These are phyloP conservation scores for Trichomalopsis sarcophagae DNA, from an alignment of 1,140 invertebrate genomes.

Conservation along the genomic window DNA sequence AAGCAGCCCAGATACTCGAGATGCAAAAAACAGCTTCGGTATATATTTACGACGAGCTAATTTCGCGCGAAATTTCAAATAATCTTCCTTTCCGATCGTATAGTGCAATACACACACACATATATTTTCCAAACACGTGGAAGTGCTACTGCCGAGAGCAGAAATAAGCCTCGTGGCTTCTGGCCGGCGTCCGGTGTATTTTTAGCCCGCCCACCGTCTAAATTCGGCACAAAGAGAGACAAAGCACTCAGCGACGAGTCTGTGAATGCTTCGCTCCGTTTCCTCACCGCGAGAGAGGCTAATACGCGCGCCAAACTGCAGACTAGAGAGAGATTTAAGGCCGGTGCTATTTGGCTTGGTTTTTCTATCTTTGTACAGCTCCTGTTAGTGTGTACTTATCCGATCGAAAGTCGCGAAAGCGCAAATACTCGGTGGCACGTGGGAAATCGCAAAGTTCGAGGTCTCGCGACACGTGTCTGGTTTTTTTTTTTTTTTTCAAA, in stretches of 20 bases:
- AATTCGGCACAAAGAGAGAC: constrained; percentile 67
- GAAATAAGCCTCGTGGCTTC: constrained; percentile 64
- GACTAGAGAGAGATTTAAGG: background rate
- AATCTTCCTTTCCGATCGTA: too few species aligned
- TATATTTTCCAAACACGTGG: constrained; percentile 64
- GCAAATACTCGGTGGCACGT: too few species aligned
- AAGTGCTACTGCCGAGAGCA: constrained; percentile 55
- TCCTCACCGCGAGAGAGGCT: background rate
- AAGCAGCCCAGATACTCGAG: background rate
- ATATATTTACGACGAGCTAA: too few species aligned
- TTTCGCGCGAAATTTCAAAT: too few species aligned
- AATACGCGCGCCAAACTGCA: background rate
- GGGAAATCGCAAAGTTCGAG: too few species aligned
- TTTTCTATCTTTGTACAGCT: background rate
- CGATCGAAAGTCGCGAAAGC: background rate
- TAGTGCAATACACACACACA: background rate
- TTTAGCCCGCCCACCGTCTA: constrained; percentile 63
- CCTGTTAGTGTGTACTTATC: background rate
- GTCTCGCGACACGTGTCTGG: too few species aligned
- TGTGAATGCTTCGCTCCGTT: background rate
- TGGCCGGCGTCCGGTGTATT: constrained; percentile 63
- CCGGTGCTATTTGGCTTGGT: background rate
- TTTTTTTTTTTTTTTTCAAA: too few species aligned
- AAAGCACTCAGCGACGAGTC: constrained; percentile 52
- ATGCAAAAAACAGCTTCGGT: background rate